Conservation (phyloP, 2,888 invertebrate species). For the Dryadula phaetusa region DNA sequence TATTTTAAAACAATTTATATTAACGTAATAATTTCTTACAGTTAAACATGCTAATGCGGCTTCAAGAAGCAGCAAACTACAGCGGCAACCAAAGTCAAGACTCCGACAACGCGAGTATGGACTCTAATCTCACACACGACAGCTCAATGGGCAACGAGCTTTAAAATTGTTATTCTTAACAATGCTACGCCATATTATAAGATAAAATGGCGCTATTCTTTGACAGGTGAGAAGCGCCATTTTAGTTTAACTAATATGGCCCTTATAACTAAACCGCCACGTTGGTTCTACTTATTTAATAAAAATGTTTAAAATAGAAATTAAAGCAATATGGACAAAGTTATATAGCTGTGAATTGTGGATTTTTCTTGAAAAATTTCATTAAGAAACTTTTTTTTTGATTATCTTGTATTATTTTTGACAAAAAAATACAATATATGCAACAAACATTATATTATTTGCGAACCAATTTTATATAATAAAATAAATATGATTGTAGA, state of each 20-base stretch:
- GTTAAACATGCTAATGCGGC: conserved; percentile 97
- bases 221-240: neutral
- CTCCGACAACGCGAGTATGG: conserved; percentile 94
- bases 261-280: conserved; percentile 1
- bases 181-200: conserved; percentile 5
- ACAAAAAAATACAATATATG: neutral
- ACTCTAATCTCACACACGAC: conserved; percentile 90
- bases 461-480: neutral
- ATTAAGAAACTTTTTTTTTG: too few relatives aligned
- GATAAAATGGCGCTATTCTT: conserved; percentile 12
- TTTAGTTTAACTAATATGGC: conserved; percentile 18
- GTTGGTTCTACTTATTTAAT: conserved; percentile 17
- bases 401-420: too few relatives aligned
- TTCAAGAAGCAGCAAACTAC: conserved; percentile 97
- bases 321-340: conserved; percentile 7
- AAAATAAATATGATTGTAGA: too few relatives aligned
- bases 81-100: conserved; percentile 96
- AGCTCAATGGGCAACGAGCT: conserved; percentile 85
- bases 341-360: conserved; percentile 6
- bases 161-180: conserved; percentile 50
- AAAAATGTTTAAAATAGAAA: neutral
- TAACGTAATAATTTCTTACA: conserved; percentile 66
- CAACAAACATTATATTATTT: neutral
- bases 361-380: neutral
- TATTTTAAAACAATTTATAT: neutral